These are phyloP conservation scores for Pterostichus madidus DNA, from an alignment of 2,888 invertebrate genomes.

Conservation along the genomic window DNA sequence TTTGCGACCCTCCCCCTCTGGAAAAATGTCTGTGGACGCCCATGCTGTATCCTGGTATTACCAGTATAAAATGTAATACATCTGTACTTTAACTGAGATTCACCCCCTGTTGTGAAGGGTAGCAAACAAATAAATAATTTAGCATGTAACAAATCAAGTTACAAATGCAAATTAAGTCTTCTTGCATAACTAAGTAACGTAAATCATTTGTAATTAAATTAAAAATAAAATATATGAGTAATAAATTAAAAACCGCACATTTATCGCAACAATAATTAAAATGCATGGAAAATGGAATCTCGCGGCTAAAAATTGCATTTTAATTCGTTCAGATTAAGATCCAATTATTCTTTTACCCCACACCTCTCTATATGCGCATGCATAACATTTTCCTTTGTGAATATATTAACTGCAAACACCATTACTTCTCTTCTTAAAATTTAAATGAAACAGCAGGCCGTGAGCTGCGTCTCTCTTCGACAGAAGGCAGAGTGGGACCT, in stretches of 20 bases:
- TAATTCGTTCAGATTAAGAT: constrained; percentile 19
- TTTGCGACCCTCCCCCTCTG: too few relatives aligned
- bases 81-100: too few relatives aligned
- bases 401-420: constrained; percentile 43
- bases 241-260: constrained; percentile 14
- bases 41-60: too few relatives aligned
- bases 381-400: constrained; percentile 37
- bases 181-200: not conserved
- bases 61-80: too few relatives aligned
- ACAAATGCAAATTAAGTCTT: not conserved
- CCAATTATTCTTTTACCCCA: constrained; percentile 31
- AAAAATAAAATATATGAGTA: constrained; percentile 14
- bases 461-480: not conserved
- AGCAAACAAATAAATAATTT: too few relatives aligned
- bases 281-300: constrained; percentile 41
- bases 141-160: not conserved
- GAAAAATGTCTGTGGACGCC: too few relatives aligned
- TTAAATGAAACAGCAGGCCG: constrained; percentile 23
- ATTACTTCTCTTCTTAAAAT: constrained; percentile 40
- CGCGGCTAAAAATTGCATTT: constrained; percentile 28
- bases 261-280: constrained; percentile 35
- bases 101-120: too few relatives aligned
- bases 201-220: constrained; percentile 33
- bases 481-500: not conserved
- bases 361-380: constrained; percentile 21